A percentile compares a stretch with the other conserved stretches of the same genome.
Conservation (phyloP, 64 coral and sea anemone species). For the Montipora cactus region DNA sequence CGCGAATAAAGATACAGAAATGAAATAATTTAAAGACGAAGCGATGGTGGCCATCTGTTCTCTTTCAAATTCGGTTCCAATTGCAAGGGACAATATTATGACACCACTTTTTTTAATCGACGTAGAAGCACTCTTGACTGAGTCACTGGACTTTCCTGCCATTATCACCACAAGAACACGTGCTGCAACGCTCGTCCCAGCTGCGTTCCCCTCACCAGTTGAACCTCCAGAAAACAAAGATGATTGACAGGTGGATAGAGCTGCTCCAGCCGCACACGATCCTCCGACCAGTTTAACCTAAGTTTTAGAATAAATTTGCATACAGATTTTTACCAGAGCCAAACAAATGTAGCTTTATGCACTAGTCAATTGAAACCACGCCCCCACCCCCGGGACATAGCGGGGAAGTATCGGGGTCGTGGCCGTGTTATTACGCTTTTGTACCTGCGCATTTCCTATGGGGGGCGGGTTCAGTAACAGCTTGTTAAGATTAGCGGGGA, state of each 20-base stretch:
- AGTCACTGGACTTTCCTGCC: constrained; percentile 68
- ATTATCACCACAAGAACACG: constrained; percentile 70
- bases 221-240: neutral
- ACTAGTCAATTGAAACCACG: too few relatives aligned
- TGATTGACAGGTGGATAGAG: constrained; percentile 44
- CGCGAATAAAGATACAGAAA: constrained; percentile 36
- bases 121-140: constrained; percentile 23
- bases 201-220: neutral
- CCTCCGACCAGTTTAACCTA: constrained; percentile 51
- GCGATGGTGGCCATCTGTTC: constrained; percentile 55
- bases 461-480: too few relatives aligned
- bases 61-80: constrained; percentile 49
- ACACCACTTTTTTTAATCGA: constrained; percentile 56
- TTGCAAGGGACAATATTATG: constrained; percentile 53
- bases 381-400: too few relatives aligned
- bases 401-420: too few relatives aligned
- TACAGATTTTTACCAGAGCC: too few relatives aligned
- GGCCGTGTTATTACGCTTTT: too few relatives aligned
- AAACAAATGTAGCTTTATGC: too few relatives aligned
- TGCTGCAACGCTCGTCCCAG: constrained; percentile 15
- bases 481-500: too few relatives aligned
- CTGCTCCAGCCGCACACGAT: constrained; percentile 61
- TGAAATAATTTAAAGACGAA: constrained; percentile 42
- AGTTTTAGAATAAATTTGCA: too few relatives aligned
- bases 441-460: too few relatives aligned